Evolutionary conservation across 2,797 vertebrate genomes (phyloP), one percentile per base, ranked within the genome.

Genomic region (Spea hammondii): DNA sequence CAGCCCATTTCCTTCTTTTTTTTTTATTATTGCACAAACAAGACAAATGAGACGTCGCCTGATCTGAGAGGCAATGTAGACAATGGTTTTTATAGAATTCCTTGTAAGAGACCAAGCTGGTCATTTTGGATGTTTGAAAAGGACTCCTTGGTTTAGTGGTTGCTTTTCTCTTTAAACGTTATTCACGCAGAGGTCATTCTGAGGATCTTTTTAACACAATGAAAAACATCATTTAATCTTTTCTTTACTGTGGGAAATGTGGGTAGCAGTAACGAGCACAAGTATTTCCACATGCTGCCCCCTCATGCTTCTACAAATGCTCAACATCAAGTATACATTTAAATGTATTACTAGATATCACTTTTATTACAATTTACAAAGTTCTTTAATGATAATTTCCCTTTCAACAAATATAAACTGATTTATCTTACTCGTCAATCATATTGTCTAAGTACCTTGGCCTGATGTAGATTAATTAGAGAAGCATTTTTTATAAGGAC

Each of bases 191-290:
- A 80, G 82, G 84, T 84, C 84, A 86, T 69, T 76, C 76, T 79
- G 66, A 82, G 83, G 83, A 82, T 83, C 74, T 84, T 74, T 83
- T 83, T 78, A 84, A 74, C 82, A 70, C 77, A 55, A 81, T 86
- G 82, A 79, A 85, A 85, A 82, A 79, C 79, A 84, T 65, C 84
- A 79, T 86, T 86, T 88, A 85, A 88, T 85, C 86, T 85, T 60
- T 83, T 83, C 79, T 86, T 88, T 89, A 83, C 85, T 88, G 86
- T 89, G 87, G 88, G 85, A 88, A 89, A 79, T 59, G 71, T 14
- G 59, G 32, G 32, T 32, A 32, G 32, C 32, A 32, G 32, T 32
- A 32, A 32, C 3, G 32, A 32, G 32, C 32, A 32, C 32, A 32
- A 32, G 32, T 1, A 32, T 32, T 32, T 32, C 1, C 32, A 32